Evolutionary conservation across 2,797 vertebrate species (phyloP), one percentile per base, ranked within the genome.

Genomic region (Typhlichthys eigenmanni): DNA sequence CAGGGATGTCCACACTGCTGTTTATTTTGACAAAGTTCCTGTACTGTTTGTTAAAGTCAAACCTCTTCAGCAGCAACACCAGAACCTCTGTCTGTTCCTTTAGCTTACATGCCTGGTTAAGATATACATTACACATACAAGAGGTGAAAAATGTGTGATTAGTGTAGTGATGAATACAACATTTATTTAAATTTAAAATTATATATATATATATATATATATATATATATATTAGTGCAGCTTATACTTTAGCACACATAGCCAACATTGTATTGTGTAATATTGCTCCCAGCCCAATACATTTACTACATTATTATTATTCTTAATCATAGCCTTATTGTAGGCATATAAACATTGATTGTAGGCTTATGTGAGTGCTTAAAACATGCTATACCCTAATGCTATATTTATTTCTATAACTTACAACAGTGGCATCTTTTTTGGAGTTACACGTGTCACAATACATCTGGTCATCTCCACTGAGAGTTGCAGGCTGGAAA

Each of bases 11-110:
- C 58, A 91, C 78, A 2, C 0, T 0, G 46, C 68, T 13, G 56
- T 64, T 47, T 71, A 77, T 87, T 83, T 93, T 93, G 49, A 85
- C 45, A 3, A 81, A 85, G 0, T 13, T 59, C 88, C 84, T 90
- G 55, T 14, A 11, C 0, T 0, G 0, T 50, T 80, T 84, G 71
- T 86, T 67, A 69, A 91, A 90, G 11, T 85, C 66, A 81, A 93
- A 92, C 49, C 82, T 86, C 85, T 92, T 93, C 48, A 91, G 72
- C 61, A 90, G 85, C 55, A 93, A 72, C 52, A 64, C 68, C 69
- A 93, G 32, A 59, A 91, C 82, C 4, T 87, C 76, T 55, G 92
- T 90, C 57, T 78, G 76, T 47, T 11, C 2, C 6, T 65, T 69
- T 5, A 92, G 62, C 1, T 12, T 47, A 79, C 48, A 87, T 60